Percentiles rank a stretch among this genome's conserved stretches.
Conservation (phyloP, 2,113 vertebrate species). For the Lepisosteus osseus region DNA sequence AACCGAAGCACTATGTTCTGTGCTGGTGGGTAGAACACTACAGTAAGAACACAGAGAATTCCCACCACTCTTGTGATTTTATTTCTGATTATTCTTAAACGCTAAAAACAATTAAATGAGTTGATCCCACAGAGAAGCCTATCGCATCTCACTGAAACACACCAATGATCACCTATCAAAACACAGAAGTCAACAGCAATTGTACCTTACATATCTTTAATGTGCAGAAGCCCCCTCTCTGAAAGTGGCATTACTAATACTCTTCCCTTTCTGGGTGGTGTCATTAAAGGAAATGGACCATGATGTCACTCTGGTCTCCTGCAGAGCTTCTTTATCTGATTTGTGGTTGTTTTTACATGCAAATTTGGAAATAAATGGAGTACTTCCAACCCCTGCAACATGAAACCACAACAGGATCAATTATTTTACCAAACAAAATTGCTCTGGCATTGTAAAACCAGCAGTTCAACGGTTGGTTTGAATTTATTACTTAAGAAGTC, state of each 20-base stretch:
- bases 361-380: no score
- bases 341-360: neutral
- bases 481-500: slow-evolving; percentile 38
- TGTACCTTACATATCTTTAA: no score
- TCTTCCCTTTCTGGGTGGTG: neutral
- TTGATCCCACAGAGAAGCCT: no score
- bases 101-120: no score
- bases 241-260: neutral
- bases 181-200: no score
- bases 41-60: no score
- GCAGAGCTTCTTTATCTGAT: neutral
- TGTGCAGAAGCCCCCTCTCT: neutral
- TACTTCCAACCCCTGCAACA: slow-evolving; percentile 1
- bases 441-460: slow-evolving; percentile 33
- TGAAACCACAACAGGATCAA: slow-evolving; percentile 23
- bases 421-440: slow-evolving; percentile 34
- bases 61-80: no score
- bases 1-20: no score
- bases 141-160: no score
- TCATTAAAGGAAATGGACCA: neutral
- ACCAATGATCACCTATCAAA: no score
- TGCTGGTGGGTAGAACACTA: no score
- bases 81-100: no score
- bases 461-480: slow-evolving; percentile 43
- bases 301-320: neutral